Base-by-base conservation (phyloP, 2,113 vertebrate species). In the Nibea coibor region DNA sequence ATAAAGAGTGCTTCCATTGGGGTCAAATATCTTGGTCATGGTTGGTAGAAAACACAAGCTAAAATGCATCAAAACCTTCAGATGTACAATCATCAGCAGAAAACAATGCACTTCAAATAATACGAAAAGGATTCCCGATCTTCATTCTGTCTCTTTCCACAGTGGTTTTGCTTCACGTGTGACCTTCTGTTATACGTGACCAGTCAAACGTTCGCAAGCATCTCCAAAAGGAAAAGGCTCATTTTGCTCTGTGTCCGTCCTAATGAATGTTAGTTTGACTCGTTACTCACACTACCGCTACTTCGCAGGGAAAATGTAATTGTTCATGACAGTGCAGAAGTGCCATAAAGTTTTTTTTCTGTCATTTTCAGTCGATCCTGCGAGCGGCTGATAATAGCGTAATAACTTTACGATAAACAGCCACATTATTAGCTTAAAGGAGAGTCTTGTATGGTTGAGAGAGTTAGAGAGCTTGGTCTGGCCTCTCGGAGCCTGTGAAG, bases 401-500 rank as follows among this genome's bases (percentile, higher is more conserved):
- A 72, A 80, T 85, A 82, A 80, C 82, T 88, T 85, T 74, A 83
- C 64, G 73, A 89, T 90, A 85, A 90, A 89, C 84, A 81, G 83
- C 77, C 78, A 67, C 75, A 61, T 87, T 86, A 93, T 93, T 88
- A 91, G 76, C 89, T 88, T 88, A 87, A 91, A 90, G 88, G 82
- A 67, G 87, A 85, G 74, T 74, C 61, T 84, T 78, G 87, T 84
- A 71, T 76, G 81, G 76, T 63, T 70, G 83, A 69, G 80, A 81
- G 87, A 89, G 88, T 75, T 83, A 75, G 70, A 83, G 85, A 80
- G 89, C 89, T 82, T 61, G 87, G 73, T 85, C 88, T 89, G 91
- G 91, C 91, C 91, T 92, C 84, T 85, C 43, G 10, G 78, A 89
- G 89, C 77, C 88, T 90, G 90, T 88, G 91, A 91, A 93, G 91